Conservation (phyloP, 30 jellyfish, hydroid and myxozoan genomes). For the Turritopsis rubra region DNA sequence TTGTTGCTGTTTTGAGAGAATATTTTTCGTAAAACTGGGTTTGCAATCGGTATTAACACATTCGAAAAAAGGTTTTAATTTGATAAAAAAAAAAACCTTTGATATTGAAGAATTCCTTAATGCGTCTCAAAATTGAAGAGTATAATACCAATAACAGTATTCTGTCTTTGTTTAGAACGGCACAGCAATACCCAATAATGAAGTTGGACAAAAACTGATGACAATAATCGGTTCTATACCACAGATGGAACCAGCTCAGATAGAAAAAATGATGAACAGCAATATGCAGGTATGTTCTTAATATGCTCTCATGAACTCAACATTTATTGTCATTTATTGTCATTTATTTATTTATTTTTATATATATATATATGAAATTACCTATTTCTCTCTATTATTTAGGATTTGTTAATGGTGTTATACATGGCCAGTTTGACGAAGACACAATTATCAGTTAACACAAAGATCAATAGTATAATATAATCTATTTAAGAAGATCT, state of each 20-base stretch:
- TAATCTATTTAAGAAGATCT: conserved; percentile 16
- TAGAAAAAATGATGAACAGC: conserved; percentile 77
- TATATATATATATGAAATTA: too few relatives aligned
- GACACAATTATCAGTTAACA: conserved; percentile 86
- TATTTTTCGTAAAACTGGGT: too few relatives aligned
- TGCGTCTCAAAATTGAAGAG: too few relatives aligned
- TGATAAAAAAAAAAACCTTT: too few relatives aligned
- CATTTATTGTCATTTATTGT: background rate
- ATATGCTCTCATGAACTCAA: background rate
- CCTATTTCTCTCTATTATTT: too few relatives aligned
- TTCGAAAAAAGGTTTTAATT: too few relatives aligned
- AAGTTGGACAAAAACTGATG: conserved; percentile 80
- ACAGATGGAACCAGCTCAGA: conserved; percentile 81
- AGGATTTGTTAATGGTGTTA: conserved; percentile 94
- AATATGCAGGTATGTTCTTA: conserved; percentile 78
- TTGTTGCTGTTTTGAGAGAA: too few relatives aligned
- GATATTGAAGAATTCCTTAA: too few relatives aligned
- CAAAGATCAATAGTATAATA: conserved; percentile 73
- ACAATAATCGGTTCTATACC: conserved; percentile 84
- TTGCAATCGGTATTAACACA: too few relatives aligned
- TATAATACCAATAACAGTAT: too few relatives aligned
- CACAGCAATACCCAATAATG: conserved; percentile 58
- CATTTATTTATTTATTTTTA: background rate
- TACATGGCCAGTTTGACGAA: conserved; percentile 86
- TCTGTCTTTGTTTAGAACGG: conserved; percentile 48